Percentiles rank a stretch among this genome's conserved stretches.
phyloP scores from a whole-genome alignment of 1,140 invertebrate species.

The Trichonephila inaurata region DNA sequence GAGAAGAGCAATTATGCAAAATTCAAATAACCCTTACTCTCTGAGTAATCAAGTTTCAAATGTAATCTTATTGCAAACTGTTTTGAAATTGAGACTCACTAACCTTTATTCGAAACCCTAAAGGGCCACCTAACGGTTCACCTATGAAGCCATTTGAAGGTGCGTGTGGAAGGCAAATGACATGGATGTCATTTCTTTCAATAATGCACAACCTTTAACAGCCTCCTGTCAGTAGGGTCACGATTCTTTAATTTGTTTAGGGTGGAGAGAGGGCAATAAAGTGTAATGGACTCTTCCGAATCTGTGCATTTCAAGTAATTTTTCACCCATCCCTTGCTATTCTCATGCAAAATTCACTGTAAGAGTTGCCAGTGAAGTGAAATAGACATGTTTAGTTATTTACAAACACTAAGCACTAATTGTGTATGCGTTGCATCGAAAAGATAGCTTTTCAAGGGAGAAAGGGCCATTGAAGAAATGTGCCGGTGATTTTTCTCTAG shows the following conservation, averaged over 20 bases:
- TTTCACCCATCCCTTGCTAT: conserved; percentile 46
- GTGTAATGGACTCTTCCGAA: conserved; percentile 31
- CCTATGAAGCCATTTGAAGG: neutral
- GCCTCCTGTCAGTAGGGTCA: conserved; percentile 48
- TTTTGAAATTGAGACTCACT: conserved; percentile 35
- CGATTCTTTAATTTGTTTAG: conserved; percentile 57
- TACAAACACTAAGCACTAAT: conserved; percentile 46
- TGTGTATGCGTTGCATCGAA: neutral
- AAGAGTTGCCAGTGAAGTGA: conserved; percentile 5
- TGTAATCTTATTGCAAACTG: conserved; percentile 37
- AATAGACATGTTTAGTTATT: conserved; percentile 49
- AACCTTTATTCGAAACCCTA: conserved; percentile 44
- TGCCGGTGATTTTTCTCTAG: conserved; percentile 26
- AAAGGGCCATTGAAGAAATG: conserved; percentile 49
- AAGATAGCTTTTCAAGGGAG: neutral
- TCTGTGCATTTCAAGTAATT: conserved; percentile 16
- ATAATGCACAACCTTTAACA: conserved; percentile 43
- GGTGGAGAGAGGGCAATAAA: conserved; percentile 39
- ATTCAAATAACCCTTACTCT: conserved; percentile 32
- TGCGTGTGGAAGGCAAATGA: neutral
- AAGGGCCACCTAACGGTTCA: conserved; percentile 17
- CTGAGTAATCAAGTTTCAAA: conserved; percentile 3
- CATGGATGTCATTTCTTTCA: conserved; percentile 22
- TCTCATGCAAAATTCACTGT: conserved; percentile 59
- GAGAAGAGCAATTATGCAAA: neutral